These are phyloP conservation scores for Marmota flaviventris DNA, from an alignment of 2,113 vertebrate genomes.

Conservation along the genomic window DNA sequence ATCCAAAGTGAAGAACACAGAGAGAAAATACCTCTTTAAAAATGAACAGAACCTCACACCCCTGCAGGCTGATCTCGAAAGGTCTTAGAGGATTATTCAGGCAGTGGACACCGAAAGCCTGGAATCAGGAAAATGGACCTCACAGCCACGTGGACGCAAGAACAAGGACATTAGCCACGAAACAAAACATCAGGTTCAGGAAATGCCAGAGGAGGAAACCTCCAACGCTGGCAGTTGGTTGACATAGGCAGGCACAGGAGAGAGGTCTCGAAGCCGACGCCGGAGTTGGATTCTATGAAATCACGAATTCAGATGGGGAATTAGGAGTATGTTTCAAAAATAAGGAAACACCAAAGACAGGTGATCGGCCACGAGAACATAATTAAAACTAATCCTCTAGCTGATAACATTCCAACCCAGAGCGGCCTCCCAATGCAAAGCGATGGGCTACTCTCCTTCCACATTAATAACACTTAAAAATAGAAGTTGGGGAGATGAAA, in stretches of 20 bases:
- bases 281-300: background rate
- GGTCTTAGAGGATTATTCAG: background rate
- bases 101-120: background rate
- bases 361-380: background rate
- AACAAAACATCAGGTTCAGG: background rate
- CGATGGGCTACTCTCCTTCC: background rate
- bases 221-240: background rate
- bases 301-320: background rate
- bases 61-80: background rate
- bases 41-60: background rate
- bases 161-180: background rate
- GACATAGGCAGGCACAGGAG: background rate
- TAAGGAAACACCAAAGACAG: background rate
- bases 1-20: background rate
- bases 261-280: background rate
- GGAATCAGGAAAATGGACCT: background rate
- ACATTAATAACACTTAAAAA: background rate
- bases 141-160: background rate
- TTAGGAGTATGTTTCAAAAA: background rate
- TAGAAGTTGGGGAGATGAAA: background rate
- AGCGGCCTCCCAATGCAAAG: background rate
- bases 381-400: background rate
- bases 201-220: background rate
- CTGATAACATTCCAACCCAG: background rate
- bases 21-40: background rate